Evolutionary conservation across 2,113 vertebrate genomes (phyloP), one percentile per base, ranked within the genome.

Genomic region (Anser brachyrhynchus): DNA sequence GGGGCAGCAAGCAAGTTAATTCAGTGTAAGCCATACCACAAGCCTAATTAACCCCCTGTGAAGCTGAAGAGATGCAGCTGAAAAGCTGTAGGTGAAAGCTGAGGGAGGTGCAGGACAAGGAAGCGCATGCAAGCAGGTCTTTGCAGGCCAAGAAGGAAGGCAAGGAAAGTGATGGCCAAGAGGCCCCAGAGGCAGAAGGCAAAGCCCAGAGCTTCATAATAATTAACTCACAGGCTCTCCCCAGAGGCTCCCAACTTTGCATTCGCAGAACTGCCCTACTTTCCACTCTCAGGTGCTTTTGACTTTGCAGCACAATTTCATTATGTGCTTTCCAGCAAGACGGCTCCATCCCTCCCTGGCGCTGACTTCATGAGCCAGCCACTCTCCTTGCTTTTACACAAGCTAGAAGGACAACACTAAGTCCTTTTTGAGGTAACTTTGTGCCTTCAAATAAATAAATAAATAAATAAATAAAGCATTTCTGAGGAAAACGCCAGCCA

Each of bases 241-340:
- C 79, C 66, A 37, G 90, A 86, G 92, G 18, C 21, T 87, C 41
- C 58, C n/a, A 46, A 51, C 13, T 87, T 93, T 71, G 65, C 62
- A 77, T 90, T 75, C 80, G 91, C 46, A 87, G 84, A 87, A 70
- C n/a, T 95, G 93, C 82, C 95, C 96, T 91, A 91, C 71, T 91
- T 96, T 91, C 74, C 69, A 14, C 77, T 91, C 92, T 89, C 91
- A 87, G 74, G 55, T 73, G 62, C 76, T 79, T 91, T 95, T 87
- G 72, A n/a, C 87, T 97, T 94, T 1, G 11, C 74, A 67, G 44
- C 0, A 1, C 41, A 91, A 64, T 66, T 92, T 92, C 84, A 59
- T 93, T 85, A 87, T 12, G 1, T 55, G 51, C 51, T 29, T 70
- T 84, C 76, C 74, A 83, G 84, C 41, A 5, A n/a, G 49, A 62